Base-by-base conservation (phyloP, 2,113 vertebrate genomes). In the Herpailurus yagouaroundi region DNA sequence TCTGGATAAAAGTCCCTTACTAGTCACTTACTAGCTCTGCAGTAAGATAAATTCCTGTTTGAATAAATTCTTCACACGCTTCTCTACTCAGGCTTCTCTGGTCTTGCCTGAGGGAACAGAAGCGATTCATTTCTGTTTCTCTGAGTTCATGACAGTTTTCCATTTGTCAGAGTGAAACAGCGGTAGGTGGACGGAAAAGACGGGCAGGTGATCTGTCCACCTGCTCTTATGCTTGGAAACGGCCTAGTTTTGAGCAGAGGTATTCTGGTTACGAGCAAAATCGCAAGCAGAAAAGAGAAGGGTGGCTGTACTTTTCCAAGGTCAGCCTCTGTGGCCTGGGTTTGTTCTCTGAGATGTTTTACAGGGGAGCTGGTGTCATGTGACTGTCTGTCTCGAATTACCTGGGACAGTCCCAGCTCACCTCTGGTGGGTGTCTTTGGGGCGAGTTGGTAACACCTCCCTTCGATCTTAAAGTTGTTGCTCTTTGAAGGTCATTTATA, bases 131-230 rank as follows among this genome's bases (percentile, higher is more conserved):
- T 74, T 82, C 64, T 41, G 55, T 50, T 92, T 64, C 27, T 86
- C 55, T 25, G 60, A 82, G 31, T 88, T 92, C 52, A 82, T 36
- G 66, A 36, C 41, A 55, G 23, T 82, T 96, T 96, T 96, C 83
- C 69, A 33, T 36, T 36, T 13, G 23, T 64, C 45, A 92, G 76
- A 88, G 88, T 45, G 76, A 92, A 87, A 92, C 21, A 66, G 29
- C 0, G 0, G 55, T 66, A 52, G 66, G 55, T 66, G 90, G 66
- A 25, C 45, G 83, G 76, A 82, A 82, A 92, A 41, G 9, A 33
- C 8, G 1, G 33, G 41, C 55, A 92, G 89, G 41, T 91, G 94
- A 23, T 77, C 21, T 5, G 15, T 13, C 16, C 29, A 13, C 33
- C 38, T 86, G 63, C 31, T 79, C 19, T 9, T 13, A 69, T 41